Base-by-base conservation (phyloP, 2,888 invertebrate genomes). In the Chrysotoxum bicinctum region DNA sequence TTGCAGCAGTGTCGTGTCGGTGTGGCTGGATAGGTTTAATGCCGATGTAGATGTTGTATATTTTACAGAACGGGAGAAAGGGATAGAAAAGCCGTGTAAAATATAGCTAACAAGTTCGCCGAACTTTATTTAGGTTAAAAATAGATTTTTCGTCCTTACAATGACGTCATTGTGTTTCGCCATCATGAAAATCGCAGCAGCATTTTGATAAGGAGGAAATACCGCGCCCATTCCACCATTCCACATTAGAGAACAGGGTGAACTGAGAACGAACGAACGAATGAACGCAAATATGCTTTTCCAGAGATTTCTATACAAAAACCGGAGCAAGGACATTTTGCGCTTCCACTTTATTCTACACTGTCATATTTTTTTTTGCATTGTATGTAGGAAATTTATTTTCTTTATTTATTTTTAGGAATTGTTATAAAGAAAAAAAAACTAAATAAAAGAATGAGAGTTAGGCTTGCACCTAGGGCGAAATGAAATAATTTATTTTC, bases 111-210 rank as follows among this genome's bases (percentile, higher is more conserved):
- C 8, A 69, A 66, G 85, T 81, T 85, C 81, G 77, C 26, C 69
- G 81, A 85, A 77, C 80, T 64, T 76, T 81, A 81, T 85, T 26
- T 85, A 43, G 85, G 81, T 81, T 77, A 77, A 81, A 85, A 73
- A 68, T 81, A 77, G 85, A 85, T 68, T 77, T 76, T 81, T 64
- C 43, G 23, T 64, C 52, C 58, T 48, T 30, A 60, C 72, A 72
- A 81, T 81, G 85, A 85, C 85, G 85, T 85, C 81, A 77, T 26
- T 14, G 21, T 48, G 70, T 35, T 58, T 48, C 35, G 21, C 12
- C 45, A 43, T 21, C 8, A 26, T 30, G 72, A n/a, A 48, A 26
- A 72, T 66, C 69, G 81, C 72, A 54, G 60, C 21, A 76, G n/a
- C 40, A 54, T 56, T 48, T 68, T 23, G 8, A 43, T 8, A 54